These are phyloP conservation scores for Magallana ariakensis DNA, from an alignment of 1,140 invertebrate species.

Conservation along the genomic window DNA sequence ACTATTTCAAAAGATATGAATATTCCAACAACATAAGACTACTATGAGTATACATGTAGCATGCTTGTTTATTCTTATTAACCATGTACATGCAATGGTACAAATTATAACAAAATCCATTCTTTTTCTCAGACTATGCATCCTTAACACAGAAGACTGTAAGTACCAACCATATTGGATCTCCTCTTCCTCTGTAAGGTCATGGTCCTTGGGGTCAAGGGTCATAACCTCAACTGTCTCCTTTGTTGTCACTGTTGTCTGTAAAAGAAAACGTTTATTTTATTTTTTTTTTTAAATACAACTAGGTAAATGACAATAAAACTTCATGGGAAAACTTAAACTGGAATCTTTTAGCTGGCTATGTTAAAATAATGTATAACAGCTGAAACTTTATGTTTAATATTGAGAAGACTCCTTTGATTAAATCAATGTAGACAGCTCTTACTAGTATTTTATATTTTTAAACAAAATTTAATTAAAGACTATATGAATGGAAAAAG, in stretches of 20 bases:
- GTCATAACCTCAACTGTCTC: not conserved
- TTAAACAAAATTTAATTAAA: no score
- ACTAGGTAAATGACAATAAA: not conserved
- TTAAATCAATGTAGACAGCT: not conserved
- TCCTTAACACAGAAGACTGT: not conserved
- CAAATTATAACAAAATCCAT: not conserved
- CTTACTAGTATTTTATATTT: no score
- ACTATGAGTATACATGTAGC: not conserved
- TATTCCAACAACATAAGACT: not conserved
- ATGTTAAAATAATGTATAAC: no score
- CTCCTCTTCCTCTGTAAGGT: not conserved
- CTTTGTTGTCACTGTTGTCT: not conserved
- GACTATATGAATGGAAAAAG: no score
- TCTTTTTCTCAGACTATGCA: not conserved
- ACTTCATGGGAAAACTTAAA: not conserved
- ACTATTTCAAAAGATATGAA: not conserved
- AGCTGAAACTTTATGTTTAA: no score
- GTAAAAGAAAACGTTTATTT: not conserved
- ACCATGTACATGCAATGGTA: no score
- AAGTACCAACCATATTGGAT: not conserved
- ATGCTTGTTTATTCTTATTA: no score
- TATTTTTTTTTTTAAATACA: no score
- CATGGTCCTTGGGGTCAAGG: not conserved
- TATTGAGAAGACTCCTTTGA: no score
- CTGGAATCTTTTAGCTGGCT: not conserved